Conservation (phyloP, 2,888 invertebrate genomes). For the Matsumyia berberina region DNA sequence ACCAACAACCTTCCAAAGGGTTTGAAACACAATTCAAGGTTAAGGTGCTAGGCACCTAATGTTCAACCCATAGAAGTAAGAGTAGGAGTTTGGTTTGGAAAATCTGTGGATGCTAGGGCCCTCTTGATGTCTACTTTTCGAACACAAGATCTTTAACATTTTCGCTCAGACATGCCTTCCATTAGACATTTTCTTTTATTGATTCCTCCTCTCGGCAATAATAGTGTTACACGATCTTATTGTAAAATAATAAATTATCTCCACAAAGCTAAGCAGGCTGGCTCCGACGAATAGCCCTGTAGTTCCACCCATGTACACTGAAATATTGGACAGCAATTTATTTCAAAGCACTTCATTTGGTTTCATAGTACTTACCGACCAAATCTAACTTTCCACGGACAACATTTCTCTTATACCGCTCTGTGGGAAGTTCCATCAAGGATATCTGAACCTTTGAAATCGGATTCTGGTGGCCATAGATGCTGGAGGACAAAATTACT, state of each 20-base stretch:
- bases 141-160: no score
- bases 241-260: slow-evolving; percentile 87
- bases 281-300: slow-evolving; percentile 88
- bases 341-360: neutral
- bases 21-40: no score
- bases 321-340: slow-evolving; percentile 73
- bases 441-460: slow-evolving; percentile 86
- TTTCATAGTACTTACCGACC: slow-evolving; percentile 86
- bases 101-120: no score
- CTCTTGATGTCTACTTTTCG: no score
- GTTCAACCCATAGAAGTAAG: no score
- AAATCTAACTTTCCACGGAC: slow-evolving; percentile 90
- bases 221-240: slow-evolving; percentile 82
- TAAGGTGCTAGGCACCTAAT: no score
- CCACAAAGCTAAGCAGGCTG: slow-evolving; percentile 88
- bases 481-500: slow-evolving; percentile 55
- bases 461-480: slow-evolving; percentile 79
- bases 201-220: slow-evolving; percentile 77
- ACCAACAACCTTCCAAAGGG: no score
- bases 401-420: slow-evolving; percentile 90
- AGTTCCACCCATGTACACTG: slow-evolving; percentile 89
- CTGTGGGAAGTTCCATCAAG: slow-evolving; percentile 88
- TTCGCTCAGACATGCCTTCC: no score
- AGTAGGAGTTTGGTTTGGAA: no score
- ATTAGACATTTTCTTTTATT: neutral